These are phyloP conservation scores for Hippocampus kuda DNA, from an alignment of 2,797 vertebrate species.

Conservation along the genomic window DNA sequence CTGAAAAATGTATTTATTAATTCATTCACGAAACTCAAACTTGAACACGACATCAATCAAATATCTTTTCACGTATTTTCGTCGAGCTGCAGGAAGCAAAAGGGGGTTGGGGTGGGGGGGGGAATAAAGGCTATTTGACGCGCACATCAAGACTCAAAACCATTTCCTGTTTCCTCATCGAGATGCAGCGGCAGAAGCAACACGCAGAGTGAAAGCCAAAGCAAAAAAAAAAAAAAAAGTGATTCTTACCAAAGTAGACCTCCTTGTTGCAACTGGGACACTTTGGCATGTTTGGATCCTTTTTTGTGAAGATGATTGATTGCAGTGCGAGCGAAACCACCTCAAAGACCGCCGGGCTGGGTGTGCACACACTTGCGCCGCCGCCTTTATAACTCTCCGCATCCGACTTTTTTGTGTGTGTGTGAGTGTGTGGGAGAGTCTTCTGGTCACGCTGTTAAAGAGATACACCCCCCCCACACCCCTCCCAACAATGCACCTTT, in stretches of 20 bases:
- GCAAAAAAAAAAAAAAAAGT: background rate
- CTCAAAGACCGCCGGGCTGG: background rate
- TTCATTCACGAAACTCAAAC: too few species aligned
- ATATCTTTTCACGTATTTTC: too few species aligned
- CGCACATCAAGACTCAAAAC: too few species aligned
- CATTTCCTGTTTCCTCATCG: background rate
- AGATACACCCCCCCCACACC: background rate
- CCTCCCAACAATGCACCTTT: too few species aligned
- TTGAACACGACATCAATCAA: too few species aligned
- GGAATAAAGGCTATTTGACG: background rate
- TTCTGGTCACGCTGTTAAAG: constrained; percentile 1
- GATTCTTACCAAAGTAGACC: constrained; percentile 90
- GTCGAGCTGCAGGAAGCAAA: too few species aligned
- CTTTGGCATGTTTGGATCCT: constrained; percentile 77
- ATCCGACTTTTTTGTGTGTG: background rate
- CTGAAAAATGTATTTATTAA: too few species aligned
- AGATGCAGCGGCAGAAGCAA: background rate
- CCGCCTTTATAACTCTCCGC: constrained; percentile 50
- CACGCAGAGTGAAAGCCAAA: background rate
- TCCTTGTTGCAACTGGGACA: constrained; percentile 88
- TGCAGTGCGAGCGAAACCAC: background rate
- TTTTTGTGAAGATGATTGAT: background rate
- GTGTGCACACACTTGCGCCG: constrained; percentile 43
- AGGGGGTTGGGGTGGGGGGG: too few species aligned
- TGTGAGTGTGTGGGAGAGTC: constrained; percentile 49